Evolutionary conservation across 2,888 invertebrate genomes (phyloP).

Genomic region (Smittia aterrima): DNA sequence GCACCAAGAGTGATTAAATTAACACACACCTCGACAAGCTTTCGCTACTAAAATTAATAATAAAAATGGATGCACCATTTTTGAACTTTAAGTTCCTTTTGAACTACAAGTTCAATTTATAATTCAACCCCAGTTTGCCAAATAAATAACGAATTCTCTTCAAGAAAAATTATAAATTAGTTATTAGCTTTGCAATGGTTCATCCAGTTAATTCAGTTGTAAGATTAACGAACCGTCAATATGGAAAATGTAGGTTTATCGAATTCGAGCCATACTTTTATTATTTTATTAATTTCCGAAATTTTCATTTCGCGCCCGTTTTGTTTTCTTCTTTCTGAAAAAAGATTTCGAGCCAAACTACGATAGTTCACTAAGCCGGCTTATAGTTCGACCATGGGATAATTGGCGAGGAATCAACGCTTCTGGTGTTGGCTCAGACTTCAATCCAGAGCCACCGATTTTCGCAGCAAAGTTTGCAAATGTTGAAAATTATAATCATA

Average conservation of each 20-base stretch:
- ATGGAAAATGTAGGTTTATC: slow-evolving; percentile 36
- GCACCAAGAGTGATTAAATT: neutral
- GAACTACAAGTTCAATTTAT: too few species aligned
- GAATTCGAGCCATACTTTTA: neutral
- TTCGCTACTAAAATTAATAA: neutral
- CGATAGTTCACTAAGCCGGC: slow-evolving; percentile 62
- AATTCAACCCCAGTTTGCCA: too few species aligned
- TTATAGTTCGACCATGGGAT: slow-evolving; percentile 63
- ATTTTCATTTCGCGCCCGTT: slow-evolving; percentile 33
- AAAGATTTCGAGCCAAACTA: slow-evolving; percentile 62
- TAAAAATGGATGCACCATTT: neutral
- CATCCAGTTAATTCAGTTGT: slow-evolving; percentile 44
- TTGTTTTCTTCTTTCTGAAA: slow-evolving; percentile 46
- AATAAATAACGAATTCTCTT: too few species aligned
- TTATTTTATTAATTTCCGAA: neutral
- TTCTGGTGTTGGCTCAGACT: slow-evolving; percentile 55
- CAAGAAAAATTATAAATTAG: too few species aligned
- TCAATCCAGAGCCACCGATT: slow-evolving; percentile 68
- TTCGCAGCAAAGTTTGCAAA: slow-evolving; percentile 78
- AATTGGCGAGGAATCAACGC: slow-evolving; percentile 64
- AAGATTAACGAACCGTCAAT: slow-evolving; percentile 44
- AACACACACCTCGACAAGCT: neutral
- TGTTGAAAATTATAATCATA: slow-evolving; percentile 63
- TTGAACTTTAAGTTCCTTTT: neutral
- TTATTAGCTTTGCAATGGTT: too few species aligned